A percentile compares a stretch with the other conserved stretches of the same genome.
phyloP scores from a whole-genome alignment of 2,888 invertebrate species.

The Atethmia centrago region DNA sequence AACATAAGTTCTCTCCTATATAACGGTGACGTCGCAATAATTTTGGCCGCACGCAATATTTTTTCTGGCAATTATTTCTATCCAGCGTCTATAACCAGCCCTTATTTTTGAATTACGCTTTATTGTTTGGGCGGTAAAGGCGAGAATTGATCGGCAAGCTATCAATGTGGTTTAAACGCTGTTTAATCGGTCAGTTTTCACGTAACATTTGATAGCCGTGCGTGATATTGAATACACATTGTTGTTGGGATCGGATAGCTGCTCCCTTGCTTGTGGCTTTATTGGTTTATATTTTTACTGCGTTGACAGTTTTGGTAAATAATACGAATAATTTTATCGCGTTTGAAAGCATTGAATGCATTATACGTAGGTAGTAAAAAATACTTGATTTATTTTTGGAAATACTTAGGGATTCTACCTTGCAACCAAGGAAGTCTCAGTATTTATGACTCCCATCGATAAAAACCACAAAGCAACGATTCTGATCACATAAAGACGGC shows the following conservation, averaged over 20 bases:
- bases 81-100: slow-evolving; percentile 65
- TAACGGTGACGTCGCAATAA: slow-evolving; percentile 71
- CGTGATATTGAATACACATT: slow-evolving; percentile 73
- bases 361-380: too few relatives aligned
- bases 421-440: neutral
- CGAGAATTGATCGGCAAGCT: slow-evolving; percentile 56
- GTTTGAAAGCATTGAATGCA: neutral
- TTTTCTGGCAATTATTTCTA: slow-evolving; percentile 74
- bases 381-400: too few relatives aligned
- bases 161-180: slow-evolving; percentile 67
- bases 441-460: neutral
- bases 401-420: neutral
- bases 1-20: slow-evolving; percentile 63
- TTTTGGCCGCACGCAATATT: slow-evolving; percentile 75
- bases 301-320: neutral
- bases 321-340: too few relatives aligned
- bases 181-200: slow-evolving; percentile 80
- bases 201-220: slow-evolving; percentile 76
- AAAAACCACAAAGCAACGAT: neutral
- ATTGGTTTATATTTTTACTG: neutral
- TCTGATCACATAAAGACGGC: neutral
- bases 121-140: slow-evolving; percentile 60
- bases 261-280: neutral
- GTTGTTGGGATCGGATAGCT: slow-evolving; percentile 43
- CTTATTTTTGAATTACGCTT: slow-evolving; percentile 44